phyloP scores from a whole-genome alignment of 2,797 vertebrate genomes.

The Vultur gryphus region DNA sequence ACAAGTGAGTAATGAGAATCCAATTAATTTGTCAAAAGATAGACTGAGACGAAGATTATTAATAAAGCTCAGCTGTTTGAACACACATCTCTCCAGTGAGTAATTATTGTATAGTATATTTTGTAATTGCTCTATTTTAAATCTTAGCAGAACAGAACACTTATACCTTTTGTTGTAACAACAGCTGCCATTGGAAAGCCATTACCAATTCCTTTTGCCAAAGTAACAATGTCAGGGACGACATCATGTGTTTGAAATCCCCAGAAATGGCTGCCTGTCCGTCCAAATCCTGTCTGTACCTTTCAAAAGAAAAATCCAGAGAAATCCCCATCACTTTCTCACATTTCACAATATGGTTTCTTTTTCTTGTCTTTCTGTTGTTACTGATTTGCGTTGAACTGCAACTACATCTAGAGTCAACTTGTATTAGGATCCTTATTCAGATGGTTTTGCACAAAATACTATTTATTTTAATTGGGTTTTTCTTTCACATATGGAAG shows the following conservation, averaged over 20 bases:
- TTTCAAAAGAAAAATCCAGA: conserved; percentile 56
- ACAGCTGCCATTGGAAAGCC: conserved; percentile 96
- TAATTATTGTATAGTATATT: neutral
- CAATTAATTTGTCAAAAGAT: neutral
- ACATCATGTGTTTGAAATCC: conserved; percentile 89
- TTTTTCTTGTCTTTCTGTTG: neutral
- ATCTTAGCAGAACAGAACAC: neutral
- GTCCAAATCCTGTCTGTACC: conserved; percentile 96
- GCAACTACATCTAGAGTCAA: neutral
- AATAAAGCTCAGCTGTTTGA: neutral
- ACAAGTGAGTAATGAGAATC: neutral
- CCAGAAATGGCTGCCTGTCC: conserved; percentile 93
- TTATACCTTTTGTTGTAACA: conserved; percentile 86
- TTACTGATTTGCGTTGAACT: neutral
- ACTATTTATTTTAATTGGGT: neutral
- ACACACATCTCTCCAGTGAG: neutral
- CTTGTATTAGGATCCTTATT: neutral
- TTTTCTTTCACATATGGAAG: neutral
- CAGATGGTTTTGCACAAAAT: neutral
- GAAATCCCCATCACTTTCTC: neutral
- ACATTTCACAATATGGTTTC: fast-evolving
- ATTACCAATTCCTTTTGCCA: conserved; percentile 95
- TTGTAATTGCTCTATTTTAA: neutral
- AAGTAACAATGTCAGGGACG: conserved; percentile 91
- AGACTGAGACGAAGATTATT: neutral